Base-by-base conservation (phyloP, 1,140 invertebrate genomes). In the Adoxophyes honmai region DNA sequence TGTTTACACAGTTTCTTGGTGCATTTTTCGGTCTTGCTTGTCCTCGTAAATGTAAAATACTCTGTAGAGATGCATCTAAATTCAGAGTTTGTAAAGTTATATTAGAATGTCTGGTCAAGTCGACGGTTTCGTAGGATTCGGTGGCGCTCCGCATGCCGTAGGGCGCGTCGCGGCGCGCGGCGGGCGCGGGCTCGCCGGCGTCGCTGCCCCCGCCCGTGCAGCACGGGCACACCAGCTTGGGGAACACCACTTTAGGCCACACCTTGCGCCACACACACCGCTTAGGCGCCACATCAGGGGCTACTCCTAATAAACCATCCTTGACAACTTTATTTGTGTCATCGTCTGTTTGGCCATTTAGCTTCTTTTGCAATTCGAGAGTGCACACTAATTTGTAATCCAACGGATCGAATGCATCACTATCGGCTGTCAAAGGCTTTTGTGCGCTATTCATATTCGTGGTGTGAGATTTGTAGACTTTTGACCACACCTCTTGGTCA, bases 191-290 rank as follows among this genome's bases (percentile, higher is more conserved):
- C 39, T 66, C 34, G 4, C 44, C 15, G 59, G 80, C 74, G 6
- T 75, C 74, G 4, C 74, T 74, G 0, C 78, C 75, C 4, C 74
- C 75, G 0, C 78, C 75, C 14, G 69, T 68, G 51, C 75, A 79
- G 59, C 82, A 86, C 6, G 82, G 80, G 39, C 80, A 86, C 1
- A 78, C 14, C 1, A 76, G 34, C 44, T 59, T 75, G 1, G 78
- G 75, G 8, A 70, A 15, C n/a, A 18, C 21, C 3, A 62, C 55
- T 61, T 52, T 74, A 55, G 54, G 53, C 56, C 58, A 70, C n/a
- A 62, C 44, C 59, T 59, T 52, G 52, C 62, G 11, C 42, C 52
- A 14, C 9, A 13, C 21, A 6, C 11, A 18, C 21, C 0, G 42
- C 3, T 48, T 28, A 7, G n/a, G 10, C 10, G 9, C n/a, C n/a